phyloP scores from a whole-genome alignment of 2,797 vertebrate genomes.

The Petrocephalus sullivani region DNA sequence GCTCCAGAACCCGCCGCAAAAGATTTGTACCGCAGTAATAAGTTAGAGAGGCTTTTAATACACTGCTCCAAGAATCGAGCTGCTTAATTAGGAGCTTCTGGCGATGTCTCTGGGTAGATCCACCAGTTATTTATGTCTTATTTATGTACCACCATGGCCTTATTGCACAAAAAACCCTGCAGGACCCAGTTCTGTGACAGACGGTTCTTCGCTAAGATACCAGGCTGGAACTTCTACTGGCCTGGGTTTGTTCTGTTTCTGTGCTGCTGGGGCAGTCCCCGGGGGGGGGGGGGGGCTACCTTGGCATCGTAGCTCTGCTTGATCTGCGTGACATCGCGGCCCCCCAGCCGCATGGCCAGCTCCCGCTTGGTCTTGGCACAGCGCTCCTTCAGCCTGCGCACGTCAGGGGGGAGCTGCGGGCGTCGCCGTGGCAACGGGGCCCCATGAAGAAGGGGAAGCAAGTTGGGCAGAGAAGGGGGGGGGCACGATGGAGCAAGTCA shows the following conservation, averaged over 20 bases:
- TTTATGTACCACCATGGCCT: not conserved
- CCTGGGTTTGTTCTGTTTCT: not conserved
- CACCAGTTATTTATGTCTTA: slow-evolving; percentile 21
- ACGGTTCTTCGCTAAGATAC: not conserved
- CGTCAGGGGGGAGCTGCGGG: slow-evolving; percentile 75
- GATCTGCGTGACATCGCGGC: slow-evolving; percentile 72
- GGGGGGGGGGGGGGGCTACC: slow-evolving; percentile 48
- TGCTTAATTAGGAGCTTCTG: slow-evolving; percentile 16
- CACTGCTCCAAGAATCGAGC: not conserved
- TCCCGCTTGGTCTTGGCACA: slow-evolving; percentile 76
- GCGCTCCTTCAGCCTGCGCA: slow-evolving; percentile 76
- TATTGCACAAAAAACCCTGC: not conserved
- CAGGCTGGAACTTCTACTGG: not conserved
- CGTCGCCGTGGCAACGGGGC: slow-evolving; percentile 34
- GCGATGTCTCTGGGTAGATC: not conserved
- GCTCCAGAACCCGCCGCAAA: not conserved
- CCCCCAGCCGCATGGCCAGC: slow-evolving; percentile 72
- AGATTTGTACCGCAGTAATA: slow-evolving; percentile 13
- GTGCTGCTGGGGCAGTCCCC: not conserved
- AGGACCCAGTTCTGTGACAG: not conserved
- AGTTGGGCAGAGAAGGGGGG: slow-evolving; percentile 28
- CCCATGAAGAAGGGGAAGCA: slow-evolving; percentile 44
- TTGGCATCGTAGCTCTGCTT: slow-evolving; percentile 80
- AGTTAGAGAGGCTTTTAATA: slow-evolving; percentile 12
- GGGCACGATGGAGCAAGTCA: slow-evolving; percentile 17